Conservation (phyloP, 2,888 invertebrate genomes). For the Phrixothrix hirtus region DNA sequence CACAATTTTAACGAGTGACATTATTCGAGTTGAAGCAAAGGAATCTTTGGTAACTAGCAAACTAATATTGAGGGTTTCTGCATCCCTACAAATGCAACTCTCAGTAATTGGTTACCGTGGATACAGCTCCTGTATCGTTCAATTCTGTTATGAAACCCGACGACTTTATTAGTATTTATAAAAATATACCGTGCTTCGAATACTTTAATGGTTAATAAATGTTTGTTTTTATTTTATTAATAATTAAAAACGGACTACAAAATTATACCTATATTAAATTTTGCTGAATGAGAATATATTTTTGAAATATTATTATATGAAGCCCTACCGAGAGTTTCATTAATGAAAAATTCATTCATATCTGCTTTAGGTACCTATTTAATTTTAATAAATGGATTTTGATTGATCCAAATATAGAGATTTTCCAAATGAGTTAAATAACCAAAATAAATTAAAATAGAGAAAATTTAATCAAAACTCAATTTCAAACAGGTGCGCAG, state of each 20-base stretch:
- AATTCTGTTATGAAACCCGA: not conserved
- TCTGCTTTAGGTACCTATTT: too few species aligned
- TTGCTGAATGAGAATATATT: not conserved
- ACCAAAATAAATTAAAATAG: conserved; percentile 1
- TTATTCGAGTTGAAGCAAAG: too few species aligned
- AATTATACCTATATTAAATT: not conserved
- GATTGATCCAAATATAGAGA: too few species aligned
- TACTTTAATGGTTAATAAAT: not conserved
- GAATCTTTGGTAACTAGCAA: conserved; percentile 18
- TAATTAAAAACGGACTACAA: not conserved
- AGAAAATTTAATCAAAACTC: conserved; percentile 26
- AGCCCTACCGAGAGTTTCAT: too few species aligned
- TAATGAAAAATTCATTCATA: too few species aligned
- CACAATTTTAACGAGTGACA: too few species aligned
- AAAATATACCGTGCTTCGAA: not conserved
- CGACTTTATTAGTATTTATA: not conserved
- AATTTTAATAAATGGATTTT: too few species aligned
- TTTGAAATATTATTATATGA: not conserved
- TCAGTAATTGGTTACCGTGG: conserved; percentile 29
- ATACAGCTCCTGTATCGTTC: conserved; percentile 17
- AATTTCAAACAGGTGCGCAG: conserved; percentile 35
- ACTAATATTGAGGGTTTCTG: conserved; percentile 22
- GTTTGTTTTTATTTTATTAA: not conserved
- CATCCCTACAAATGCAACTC: conserved; percentile 17
- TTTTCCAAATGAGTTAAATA: too few species aligned